Evolutionary conservation across 2,797 vertebrate species (phyloP).

Genomic region (Tokudaia tokunoshimensis): DNA sequence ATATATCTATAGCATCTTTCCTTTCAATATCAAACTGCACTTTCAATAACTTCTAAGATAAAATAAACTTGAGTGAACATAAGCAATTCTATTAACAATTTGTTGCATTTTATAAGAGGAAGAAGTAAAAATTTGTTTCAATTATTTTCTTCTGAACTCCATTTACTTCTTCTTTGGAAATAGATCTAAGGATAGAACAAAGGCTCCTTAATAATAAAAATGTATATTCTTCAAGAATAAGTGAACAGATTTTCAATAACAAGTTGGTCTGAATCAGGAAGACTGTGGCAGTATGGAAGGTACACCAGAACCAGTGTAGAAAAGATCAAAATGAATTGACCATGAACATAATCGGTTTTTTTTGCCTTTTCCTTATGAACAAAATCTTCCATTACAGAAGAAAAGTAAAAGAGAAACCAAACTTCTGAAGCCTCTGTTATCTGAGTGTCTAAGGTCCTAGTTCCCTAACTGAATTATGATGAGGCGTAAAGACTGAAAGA

Average conservation of each 20-base stretch:
- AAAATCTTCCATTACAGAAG: slow-evolving; percentile 61
- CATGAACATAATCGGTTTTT: slow-evolving; percentile 24
- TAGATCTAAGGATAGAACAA: background rate
- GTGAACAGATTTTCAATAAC: background rate
- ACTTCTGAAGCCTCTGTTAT: background rate
- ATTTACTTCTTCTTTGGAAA: background rate
- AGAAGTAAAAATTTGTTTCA: background rate
- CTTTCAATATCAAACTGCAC: background rate
- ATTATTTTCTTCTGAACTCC: background rate
- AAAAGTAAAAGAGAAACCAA: slow-evolving; percentile 52
- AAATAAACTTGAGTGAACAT: background rate
- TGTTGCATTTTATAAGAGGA: background rate
- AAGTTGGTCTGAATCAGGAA: background rate
- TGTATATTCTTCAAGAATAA: slow-evolving; percentile 7
- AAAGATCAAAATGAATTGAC: slow-evolving; percentile 52
- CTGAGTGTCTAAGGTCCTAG: slow-evolving; percentile 46
- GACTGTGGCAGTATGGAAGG: background rate
- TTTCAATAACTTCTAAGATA: slow-evolving; percentile 41
- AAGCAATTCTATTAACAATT: slow-evolving; percentile 5
- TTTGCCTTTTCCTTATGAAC: slow-evolving; percentile 14
- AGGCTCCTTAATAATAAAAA: background rate
- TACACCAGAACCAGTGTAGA: slow-evolving; percentile 39
- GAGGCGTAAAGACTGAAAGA: slow-evolving; percentile 45
- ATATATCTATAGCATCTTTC: background rate
- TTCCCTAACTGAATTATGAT: slow-evolving; percentile 59